Evolutionary conservation across 2,888 invertebrate species (phyloP), one percentile per base, ranked within the genome.

Genomic region (Pyrgus malvae): DNA sequence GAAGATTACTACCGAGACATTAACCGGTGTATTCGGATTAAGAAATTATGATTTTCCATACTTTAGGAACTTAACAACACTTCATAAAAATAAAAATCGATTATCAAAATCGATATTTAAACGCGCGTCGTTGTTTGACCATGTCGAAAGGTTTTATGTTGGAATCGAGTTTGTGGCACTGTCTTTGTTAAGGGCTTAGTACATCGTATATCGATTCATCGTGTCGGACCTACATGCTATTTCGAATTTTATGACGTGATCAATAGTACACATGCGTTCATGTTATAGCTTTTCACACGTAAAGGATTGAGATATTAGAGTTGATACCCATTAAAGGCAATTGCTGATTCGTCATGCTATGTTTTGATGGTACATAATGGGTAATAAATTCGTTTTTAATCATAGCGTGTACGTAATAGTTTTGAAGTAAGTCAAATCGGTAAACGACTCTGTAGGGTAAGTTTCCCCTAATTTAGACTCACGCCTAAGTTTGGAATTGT

Each of bases 391-490:
- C 51, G 61, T 62, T 61, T 64, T 56, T 61, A 57, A 66, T 64
- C 56, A 59, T 51, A 44, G 48, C 57, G 48, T 62, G 53, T 61
- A 62, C 59, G 61, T 64, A 66, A 68, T 80, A 80, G 78, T 79
- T 79, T 72, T 63, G 60, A 69, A 76, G 69, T 76, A 74, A 74
- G 70, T 69, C 68, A 53, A 60, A 51, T 55, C 61, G 51, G 54
- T 61, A 58, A 64, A 61, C 63, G 65, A 64, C 65, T 69, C 66
- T 66, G 69, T 65, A 66, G 72, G 64, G 74, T 67, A 70, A 74
- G 72, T 74, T 78, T 75, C 81, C 85, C 85, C 78, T 78, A 78
- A 82, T 84, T 82, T 78, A 78, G 80, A 75, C 76, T 74, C 68
- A 65, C 67, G 64, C 67, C 78, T 76, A 78, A 84, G 76, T 85